phyloP scores from a whole-genome alignment of 2,797 vertebrate genomes.

The Acanthopagrus latus region DNA sequence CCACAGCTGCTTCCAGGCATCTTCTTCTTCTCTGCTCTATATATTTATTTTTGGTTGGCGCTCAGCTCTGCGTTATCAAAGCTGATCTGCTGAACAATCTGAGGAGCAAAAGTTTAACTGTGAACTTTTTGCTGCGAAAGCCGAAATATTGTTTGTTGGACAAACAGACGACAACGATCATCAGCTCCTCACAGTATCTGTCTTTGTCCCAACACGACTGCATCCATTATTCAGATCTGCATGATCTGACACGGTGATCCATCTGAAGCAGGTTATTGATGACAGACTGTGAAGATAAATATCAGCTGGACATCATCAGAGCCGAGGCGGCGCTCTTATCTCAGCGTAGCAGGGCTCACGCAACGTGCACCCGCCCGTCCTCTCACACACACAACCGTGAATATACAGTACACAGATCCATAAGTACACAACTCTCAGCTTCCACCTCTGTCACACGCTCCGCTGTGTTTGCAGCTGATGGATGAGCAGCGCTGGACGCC shows the following conservation, averaged over 20 bases:
- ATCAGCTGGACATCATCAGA: conserved; percentile 33
- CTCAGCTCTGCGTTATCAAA: not conserved
- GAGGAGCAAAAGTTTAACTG: not conserved
- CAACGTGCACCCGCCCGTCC: not conserved
- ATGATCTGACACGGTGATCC: conserved; percentile 21
- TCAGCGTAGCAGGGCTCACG: conserved; percentile 30
- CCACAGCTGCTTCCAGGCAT: no score
- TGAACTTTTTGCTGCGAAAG: not conserved
- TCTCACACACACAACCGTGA: conserved; percentile 10
- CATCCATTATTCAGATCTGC: conserved; percentile 27
- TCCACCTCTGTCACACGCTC: conserved; percentile 14
- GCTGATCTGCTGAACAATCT: not conserved
- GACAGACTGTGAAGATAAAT: conserved; percentile 36
- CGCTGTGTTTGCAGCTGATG: conserved; percentile 12
- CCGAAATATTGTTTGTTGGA: not conserved
- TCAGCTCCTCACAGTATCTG: conserved; percentile 4
- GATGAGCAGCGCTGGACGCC: conserved; percentile 29
- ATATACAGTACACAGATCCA: conserved; percentile 7
- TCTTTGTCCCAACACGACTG: not conserved
- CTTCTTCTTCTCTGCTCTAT: no score
- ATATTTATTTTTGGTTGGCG: no score
- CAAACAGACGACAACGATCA: not conserved
- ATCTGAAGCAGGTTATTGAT: conserved; percentile 29
- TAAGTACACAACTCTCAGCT: not conserved
- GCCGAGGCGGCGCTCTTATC: conserved; percentile 54